Evolutionary conservation across 2,113 vertebrate species (phyloP).

Genomic region (Phoenicopterus ruber): DNA sequence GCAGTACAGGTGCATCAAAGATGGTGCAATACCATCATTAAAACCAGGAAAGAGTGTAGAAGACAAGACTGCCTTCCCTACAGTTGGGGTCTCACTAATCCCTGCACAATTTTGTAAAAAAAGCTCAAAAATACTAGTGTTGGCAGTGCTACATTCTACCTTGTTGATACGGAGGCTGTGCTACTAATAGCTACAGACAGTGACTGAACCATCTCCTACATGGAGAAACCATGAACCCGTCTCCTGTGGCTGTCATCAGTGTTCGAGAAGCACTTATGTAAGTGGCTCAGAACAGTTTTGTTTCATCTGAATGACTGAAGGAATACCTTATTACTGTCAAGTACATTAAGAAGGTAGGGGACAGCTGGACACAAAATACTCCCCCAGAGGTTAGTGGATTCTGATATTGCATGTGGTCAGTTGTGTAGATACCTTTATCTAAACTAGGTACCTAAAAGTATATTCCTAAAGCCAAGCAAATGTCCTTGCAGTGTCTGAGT

Average conservation of each 20-base stretch:
- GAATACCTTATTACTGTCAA: background rate
- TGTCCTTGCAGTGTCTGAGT: background rate
- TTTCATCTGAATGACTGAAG: background rate
- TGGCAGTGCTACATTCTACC: background rate
- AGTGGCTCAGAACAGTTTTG: background rate
- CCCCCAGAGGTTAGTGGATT: background rate
- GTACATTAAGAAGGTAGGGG: background rate
- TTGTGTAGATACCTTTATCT: background rate
- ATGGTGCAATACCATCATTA: background rate
- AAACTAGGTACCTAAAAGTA: background rate
- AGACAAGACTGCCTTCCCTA: background rate
- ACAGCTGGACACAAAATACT: background rate
- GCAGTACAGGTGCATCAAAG: background rate
- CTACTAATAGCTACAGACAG: background rate
- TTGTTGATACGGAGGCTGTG: background rate
- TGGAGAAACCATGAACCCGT: background rate
- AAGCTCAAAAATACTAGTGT: background rate
- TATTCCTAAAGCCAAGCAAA: background rate
- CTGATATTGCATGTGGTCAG: background rate
- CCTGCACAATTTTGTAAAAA: background rate
- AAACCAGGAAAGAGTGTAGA: background rate
- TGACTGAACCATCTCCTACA: fast-evolving
- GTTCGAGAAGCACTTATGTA: background rate
- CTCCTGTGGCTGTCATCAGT: background rate
- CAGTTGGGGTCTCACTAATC: background rate